Percentiles rank a stretch among this genome's conserved stretches.
These are phyloP conservation scores for Odontomachus brunneus DNA, from an alignment of 1,140 invertebrate species.

Conservation along the genomic window DNA sequence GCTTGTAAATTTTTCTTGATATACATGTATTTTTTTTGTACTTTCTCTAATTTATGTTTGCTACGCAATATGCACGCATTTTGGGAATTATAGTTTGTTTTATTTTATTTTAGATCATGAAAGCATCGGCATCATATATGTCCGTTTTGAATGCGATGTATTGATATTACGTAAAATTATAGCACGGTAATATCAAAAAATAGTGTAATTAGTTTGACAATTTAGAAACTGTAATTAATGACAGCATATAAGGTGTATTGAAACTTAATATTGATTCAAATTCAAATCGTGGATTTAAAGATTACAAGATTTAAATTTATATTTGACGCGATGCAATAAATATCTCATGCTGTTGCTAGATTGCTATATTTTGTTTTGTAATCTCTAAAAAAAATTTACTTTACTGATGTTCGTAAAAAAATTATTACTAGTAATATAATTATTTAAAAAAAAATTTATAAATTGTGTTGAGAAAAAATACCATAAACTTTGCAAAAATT, in stretches of 20 bases:
- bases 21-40: slow-evolving; percentile 1
- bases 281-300: no score
- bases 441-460: no score
- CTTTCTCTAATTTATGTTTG: neutral
- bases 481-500: no score
- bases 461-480: no score
- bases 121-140: slow-evolving; percentile 48
- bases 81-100: slow-evolving; percentile 9
- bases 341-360: no score
- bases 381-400: no score
- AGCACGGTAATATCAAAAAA: neutral
- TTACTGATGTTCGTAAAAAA: no score
- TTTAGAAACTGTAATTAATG: slow-evolving; percentile 11
- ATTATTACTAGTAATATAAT: no score
- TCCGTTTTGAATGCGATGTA: slow-evolving; percentile 58
- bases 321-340: no score
- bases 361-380: no score
- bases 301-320: no score
- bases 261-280: no score
- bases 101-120: slow-evolving; percentile 41
- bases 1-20: neutral
- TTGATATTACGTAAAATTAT: neutral
- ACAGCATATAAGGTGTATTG: neutral
- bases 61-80: neutral
- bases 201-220: neutral